Evolutionary conservation across 2,113 vertebrate genomes (phyloP), one percentile per base, ranked within the genome.

Genomic region (Egretta garzetta): DNA sequence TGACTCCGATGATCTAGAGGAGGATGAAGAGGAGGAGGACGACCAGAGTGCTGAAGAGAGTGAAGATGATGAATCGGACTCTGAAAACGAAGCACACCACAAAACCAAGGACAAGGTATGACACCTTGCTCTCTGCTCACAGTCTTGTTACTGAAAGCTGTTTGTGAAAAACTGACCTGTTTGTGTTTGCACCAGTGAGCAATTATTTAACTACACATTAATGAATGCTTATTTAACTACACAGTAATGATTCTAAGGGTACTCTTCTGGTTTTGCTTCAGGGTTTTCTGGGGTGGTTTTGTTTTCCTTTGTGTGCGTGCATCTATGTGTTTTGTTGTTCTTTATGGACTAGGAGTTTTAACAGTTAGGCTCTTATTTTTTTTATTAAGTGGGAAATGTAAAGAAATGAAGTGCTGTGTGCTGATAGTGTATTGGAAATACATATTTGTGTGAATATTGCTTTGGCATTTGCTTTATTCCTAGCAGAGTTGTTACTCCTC

Each of bases 21-120:
- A 99, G 82, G 99, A 99, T 88, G 99, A 99, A 60, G 99, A 99
- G 13, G 98, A 99, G 24, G 99, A 99, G 71, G 98, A 98, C 72
- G 99, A 99, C 96, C 99, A 98, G 97, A 99, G 98, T 97, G 98
- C 98, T 76, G 99, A 99, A 96, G 98, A 98, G 91, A 99, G 98
- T 84, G 98, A 99, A 93, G 99, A 98, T 89, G 98, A 98, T 80
- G 98, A 99, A 95, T 99, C 99, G 15, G 99, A 99, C 96, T 99
- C 98, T 6, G 99, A 99, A 96, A 98, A 97, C 14, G 98, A 99
- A 96, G 96, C 97, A 96, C 98, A 94, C 92, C 96, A 95, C 88
- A 98, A 98, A 97, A 97, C 77, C 89, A 99, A 99, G 97, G 98
- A 97, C 92, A 98, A 99, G 98, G 99, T 99, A 97, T 22, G 49